Evolutionary conservation across 2,888 invertebrate species (phyloP).

Genomic region (Cerastis rubricosa): DNA sequence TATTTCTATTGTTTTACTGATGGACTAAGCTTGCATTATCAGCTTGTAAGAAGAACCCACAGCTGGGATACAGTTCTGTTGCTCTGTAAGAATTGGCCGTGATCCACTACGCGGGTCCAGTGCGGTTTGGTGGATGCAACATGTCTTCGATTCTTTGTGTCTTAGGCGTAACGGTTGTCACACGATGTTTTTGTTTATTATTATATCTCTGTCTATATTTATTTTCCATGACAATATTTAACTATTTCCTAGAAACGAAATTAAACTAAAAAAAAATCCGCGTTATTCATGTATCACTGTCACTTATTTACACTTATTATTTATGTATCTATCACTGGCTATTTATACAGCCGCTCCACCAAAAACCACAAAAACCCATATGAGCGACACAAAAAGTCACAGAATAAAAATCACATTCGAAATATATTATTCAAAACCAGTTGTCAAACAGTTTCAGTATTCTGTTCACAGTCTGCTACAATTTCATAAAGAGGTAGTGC

Average conservation of each 20-base stretch:
- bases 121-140: neutral
- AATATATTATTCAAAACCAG: constrained; percentile 14
- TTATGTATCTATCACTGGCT: too few relatives aligned
- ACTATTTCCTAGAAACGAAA: neutral
- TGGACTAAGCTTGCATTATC: neutral
- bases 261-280: too few relatives aligned
- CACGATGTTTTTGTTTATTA: neutral
- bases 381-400: neutral
- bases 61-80: neutral
- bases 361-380: neutral
- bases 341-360: neutral
- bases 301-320: too few relatives aligned
- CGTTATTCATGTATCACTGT: too few relatives aligned
- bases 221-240: neutral
- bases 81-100: neutral
- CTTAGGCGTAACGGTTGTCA: neutral
- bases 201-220: neutral
- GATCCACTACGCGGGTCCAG: neutral
- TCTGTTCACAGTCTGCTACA: constrained; percentile 33
- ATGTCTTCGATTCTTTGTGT: neutral
- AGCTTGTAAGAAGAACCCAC: neutral
- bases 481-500: constrained; percentile 23
- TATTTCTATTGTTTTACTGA: neutral
- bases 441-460: constrained; percentile 7
- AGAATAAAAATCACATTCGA: neutral